Percentiles rank a stretch among this genome's conserved stretches.
These are phyloP conservation scores for Hycleus phaleratus DNA, from an alignment of 1,140 invertebrate species.

Conservation along the genomic window DNA sequence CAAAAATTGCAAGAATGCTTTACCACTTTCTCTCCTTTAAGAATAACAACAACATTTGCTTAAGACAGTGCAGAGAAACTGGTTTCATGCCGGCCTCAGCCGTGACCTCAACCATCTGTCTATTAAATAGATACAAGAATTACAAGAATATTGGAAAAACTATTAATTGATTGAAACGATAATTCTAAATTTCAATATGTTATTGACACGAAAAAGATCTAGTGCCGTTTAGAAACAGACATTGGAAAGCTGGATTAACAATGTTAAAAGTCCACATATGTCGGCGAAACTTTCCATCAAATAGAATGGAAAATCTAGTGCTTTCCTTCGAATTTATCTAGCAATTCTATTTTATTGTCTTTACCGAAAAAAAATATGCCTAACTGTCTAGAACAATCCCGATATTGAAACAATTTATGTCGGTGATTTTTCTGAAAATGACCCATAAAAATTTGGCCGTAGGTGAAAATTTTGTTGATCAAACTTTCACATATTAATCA, in stretches of 20 bases:
- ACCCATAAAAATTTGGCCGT: too few relatives aligned
- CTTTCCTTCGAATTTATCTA: conserved; percentile 1
- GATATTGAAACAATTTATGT: conserved; percentile 5
- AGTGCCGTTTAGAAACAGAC: too few relatives aligned
- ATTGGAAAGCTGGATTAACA: too few relatives aligned
- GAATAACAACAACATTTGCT: background rate
- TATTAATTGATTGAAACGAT: too few relatives aligned
- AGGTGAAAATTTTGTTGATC: too few relatives aligned
- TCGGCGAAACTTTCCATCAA: too few relatives aligned
- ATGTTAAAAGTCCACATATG: background rate
- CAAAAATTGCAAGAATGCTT: background rate
- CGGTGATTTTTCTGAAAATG: too few relatives aligned
- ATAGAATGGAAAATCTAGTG: too few relatives aligned
- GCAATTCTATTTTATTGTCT: conserved; percentile 1
- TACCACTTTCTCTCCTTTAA: conserved; percentile 4
- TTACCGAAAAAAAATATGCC: background rate
- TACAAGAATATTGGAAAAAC: too few relatives aligned
- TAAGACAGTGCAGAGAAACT: conserved; percentile 7
- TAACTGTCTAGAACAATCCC: background rate
- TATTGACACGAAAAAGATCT: background rate
- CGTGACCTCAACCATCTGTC: conserved; percentile 14
- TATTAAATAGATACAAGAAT: background rate
- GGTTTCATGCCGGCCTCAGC: conserved; percentile 10
- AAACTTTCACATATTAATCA: too few relatives aligned
- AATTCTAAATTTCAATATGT: too few relatives aligned